Percentiles rank a stretch among this genome's conserved stretches.
These are phyloP conservation scores for Spongia lamella DNA, from an alignment of 37 sponge, comb jelly and placozoan genomes.

Conservation along the genomic window DNA sequence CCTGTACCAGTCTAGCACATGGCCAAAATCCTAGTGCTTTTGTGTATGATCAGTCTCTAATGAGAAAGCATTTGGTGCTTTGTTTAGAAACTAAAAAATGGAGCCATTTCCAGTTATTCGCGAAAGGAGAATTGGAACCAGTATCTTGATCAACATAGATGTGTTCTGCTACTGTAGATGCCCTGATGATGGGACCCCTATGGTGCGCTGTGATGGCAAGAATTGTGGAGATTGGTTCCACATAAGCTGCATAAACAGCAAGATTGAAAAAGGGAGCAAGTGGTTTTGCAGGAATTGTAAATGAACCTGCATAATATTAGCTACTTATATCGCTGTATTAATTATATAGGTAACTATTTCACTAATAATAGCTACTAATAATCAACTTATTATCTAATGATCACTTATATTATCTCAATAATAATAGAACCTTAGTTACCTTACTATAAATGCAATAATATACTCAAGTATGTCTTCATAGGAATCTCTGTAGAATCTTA, in stretches of 20 bases:
- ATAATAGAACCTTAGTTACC: too few species aligned
- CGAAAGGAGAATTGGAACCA: not conserved
- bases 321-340: not conserved
- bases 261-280: not conserved
- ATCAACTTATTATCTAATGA: too few species aligned
- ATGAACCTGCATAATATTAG: not conserved
- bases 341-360: too few species aligned
- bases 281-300: slow-evolving; percentile 1
- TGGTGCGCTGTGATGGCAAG: not conserved
- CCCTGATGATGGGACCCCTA: not conserved
- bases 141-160: not conserved
- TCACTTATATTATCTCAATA: too few species aligned
- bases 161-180: not conserved
- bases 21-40: slow-evolving; percentile 4
- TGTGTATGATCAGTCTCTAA: not conserved
- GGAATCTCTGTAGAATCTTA: too few species aligned
- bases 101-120: not conserved
- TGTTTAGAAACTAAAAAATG: not conserved
- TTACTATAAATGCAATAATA: too few species aligned
- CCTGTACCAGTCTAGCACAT: not conserved
- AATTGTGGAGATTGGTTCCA: slow-evolving; percentile 3
- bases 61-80: not conserved
- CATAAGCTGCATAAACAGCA: not conserved
- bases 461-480: too few species aligned
- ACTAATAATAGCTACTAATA: too few species aligned